Evolutionary conservation across 2,888 invertebrate genomes (phyloP).

Genomic region (Eutolmus rufibarbis): DNA sequence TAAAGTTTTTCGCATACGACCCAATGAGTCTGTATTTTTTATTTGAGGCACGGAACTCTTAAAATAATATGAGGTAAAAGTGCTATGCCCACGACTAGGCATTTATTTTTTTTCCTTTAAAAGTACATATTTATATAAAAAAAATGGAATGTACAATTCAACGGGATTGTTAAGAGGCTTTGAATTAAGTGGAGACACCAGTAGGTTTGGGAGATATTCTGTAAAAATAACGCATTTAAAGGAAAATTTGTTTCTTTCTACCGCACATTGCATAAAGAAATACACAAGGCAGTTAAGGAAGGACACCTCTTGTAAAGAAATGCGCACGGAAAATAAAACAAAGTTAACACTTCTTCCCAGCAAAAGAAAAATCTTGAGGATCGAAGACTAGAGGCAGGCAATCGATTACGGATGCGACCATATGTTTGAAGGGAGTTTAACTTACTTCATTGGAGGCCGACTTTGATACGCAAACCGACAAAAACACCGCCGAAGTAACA

Average conservation of each 20-base stretch:
- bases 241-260: too few species aligned
- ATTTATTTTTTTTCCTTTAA: too few species aligned
- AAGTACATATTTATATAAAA: too few species aligned
- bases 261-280: too few species aligned
- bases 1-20: too few species aligned
- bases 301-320: background rate
- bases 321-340: background rate
- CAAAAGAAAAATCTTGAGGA: background rate
- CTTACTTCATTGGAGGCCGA: conserved; percentile 30
- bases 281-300: too few species aligned
- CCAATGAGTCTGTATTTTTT: too few species aligned
- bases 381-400: background rate
- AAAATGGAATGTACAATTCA: too few species aligned
- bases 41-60: too few species aligned
- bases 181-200: background rate
- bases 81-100: too few species aligned
- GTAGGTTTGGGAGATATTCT: background rate
- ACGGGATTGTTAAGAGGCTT: background rate
- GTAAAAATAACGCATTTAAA: too few species aligned
- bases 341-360: background rate
- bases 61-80: too few species aligned
- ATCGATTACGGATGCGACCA: background rate
- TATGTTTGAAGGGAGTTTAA: background rate
- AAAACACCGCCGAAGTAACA: background rate
- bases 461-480: background rate